phyloP scores from a whole-genome alignment of 2,888 invertebrate species.

The Xylocampa areola region DNA sequence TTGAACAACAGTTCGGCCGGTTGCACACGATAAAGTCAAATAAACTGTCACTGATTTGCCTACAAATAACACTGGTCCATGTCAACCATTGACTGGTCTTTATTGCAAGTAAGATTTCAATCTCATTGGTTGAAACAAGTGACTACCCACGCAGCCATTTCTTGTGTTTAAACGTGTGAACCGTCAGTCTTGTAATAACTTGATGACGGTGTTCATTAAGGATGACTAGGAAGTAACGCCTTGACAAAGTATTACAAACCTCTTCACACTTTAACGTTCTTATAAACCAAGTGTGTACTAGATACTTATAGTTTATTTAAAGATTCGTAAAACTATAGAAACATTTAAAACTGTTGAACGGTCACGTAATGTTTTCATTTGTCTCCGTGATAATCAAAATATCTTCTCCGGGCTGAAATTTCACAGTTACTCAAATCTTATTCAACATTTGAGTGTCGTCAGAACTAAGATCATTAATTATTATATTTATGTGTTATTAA shows the following conservation, averaged over 20 bases:
- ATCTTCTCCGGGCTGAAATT: too few relatives aligned
- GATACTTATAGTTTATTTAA: too few relatives aligned
- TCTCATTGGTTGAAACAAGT: conserved; percentile 50
- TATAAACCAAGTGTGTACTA: conserved; percentile 7
- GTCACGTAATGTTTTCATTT: too few relatives aligned
- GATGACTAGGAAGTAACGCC: conserved; percentile 47
- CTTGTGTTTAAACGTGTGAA: conserved; percentile 56
- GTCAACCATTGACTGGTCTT: conserved; percentile 39
- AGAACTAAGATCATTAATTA: too few relatives aligned
- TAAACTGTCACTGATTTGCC: conserved; percentile 41
- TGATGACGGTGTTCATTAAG: conserved; percentile 55
- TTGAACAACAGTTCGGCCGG: conserved; percentile 9
- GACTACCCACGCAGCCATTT: conserved; percentile 52
- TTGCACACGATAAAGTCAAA: conserved; percentile 26
- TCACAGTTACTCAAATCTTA: too few relatives aligned
- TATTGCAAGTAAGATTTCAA: conserved; percentile 55
- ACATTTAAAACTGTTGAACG: too few relatives aligned
- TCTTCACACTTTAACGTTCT: conserved; percentile 29
- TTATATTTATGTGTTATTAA: too few relatives aligned
- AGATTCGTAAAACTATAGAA: too few relatives aligned
- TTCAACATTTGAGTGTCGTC: too few relatives aligned
- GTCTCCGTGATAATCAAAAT: too few relatives aligned
- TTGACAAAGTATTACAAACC: conserved; percentile 18
- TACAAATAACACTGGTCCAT: conserved; percentile 43
- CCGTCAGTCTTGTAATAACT: conserved; percentile 48